Base-by-base conservation (phyloP, 2,797 vertebrate species). In the Acestrorhynchus altus region DNA sequence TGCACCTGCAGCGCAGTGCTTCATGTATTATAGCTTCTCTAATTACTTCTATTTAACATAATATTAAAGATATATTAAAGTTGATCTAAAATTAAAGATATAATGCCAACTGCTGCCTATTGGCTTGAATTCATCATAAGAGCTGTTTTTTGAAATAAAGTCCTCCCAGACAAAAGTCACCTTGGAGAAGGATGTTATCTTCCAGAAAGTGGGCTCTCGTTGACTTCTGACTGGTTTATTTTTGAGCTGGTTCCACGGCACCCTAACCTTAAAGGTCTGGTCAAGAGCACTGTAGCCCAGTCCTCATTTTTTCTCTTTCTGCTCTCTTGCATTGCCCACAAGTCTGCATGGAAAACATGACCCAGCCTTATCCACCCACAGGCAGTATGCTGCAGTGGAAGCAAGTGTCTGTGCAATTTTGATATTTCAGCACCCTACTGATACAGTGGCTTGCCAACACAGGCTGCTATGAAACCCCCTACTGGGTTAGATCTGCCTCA, bases 361-460 rank as follows among this genome's bases (percentile, higher is more conserved):
- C 51, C 28, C 10, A 54, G 59, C 26, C 74, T 2, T 35, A 22
- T 71, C 52, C 47, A 57, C 59, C 24, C 64, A 71, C 35, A 52
- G 18, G 9, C 82, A 63, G 67, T 46, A 67, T 57, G 60, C 35
- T 76, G 51, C 20, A 56, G 61, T 46, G 39, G 44, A 42, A 74
- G 35, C 69, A 40, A 74, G 59, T 31, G 40, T 20, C n/a, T 35
- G 56, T 31, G 28, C 75, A 61, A 40, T 80, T 60, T 60, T 75
- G 39, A 81, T 86, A 79, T 82, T 77, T 78, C 72, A 76, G 72
- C 67, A 77, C 42, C 75, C 69, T 67, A 28, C 28, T 65, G 76
- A 80, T 81, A 76, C 64, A 57, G 81, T 80, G 77, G 67, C 69
- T 46, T 69, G 80, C 69, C 49, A 88, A 86, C 76, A 82, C 76